Evolutionary conservation across 1,140 invertebrate species (phyloP).

Genomic region (Mercenaria mercenaria): DNA sequence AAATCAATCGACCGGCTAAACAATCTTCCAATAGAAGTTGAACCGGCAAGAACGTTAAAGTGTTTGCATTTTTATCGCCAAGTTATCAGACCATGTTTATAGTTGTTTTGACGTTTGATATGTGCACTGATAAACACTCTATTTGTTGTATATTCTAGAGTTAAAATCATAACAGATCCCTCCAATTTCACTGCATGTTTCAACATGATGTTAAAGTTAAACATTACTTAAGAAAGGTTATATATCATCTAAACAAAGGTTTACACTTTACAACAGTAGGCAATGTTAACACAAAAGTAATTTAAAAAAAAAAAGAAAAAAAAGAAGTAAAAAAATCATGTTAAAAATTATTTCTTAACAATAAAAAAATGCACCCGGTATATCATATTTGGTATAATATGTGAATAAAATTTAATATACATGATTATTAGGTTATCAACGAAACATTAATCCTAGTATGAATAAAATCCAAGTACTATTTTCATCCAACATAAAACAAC

Average conservation of each 20-base stretch:
- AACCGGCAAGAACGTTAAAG: neutral
- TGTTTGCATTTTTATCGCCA: neutral
- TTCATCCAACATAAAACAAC: too few relatives aligned
- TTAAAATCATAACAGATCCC: neutral
- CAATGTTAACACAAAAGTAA: neutral
- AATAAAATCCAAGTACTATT: too few relatives aligned
- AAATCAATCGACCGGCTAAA: neutral
- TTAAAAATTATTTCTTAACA: too few relatives aligned
- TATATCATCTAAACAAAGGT: neutral
- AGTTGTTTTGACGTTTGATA: neutral
- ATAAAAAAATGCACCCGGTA: too few relatives aligned
- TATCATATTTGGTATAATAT: too few relatives aligned
- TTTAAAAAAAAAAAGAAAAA: neutral
- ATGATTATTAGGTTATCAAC: too few relatives aligned
- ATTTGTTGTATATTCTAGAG: too few relatives aligned
- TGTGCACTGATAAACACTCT: constrained; percentile 1
- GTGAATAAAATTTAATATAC: too few relatives aligned
- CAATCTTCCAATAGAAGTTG: neutral
- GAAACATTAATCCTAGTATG: too few relatives aligned
- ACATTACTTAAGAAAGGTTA: neutral
- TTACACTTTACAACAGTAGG: neutral
- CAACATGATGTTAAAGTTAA: neutral
- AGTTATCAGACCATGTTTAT: neutral
- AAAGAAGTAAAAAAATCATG: too few relatives aligned
- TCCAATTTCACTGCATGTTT: neutral